These are phyloP conservation scores for Chionodraco myersi DNA, from an alignment of 2,113 vertebrate genomes.

Conservation along the genomic window DNA sequence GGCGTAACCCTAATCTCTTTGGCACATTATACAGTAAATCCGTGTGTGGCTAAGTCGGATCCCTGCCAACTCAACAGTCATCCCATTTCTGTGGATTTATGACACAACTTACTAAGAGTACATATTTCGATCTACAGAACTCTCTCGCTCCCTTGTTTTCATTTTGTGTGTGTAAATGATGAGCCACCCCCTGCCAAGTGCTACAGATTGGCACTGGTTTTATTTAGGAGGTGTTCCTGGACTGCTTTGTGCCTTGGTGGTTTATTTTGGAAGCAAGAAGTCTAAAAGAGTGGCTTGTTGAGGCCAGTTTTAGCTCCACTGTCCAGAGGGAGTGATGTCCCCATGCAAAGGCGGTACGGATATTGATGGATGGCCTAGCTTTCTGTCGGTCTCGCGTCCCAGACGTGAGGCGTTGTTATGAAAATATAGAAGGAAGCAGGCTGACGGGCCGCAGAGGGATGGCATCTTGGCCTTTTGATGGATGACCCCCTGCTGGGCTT, in stretches of 20 bases:
- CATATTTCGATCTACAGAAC: constrained; percentile 43
- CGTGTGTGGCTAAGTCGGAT: constrained; percentile 45
- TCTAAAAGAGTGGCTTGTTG: constrained; percentile 48
- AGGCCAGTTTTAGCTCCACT: constrained; percentile 66
- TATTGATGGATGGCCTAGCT: constrained; percentile 76
- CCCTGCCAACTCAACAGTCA: constrained; percentile 51
- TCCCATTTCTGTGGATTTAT: constrained; percentile 66
- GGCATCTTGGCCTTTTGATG: constrained; percentile 41
- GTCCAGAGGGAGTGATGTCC: constrained; percentile 68
- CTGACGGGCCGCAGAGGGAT: constrained; percentile 41
- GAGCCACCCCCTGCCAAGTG: constrained; percentile 9
- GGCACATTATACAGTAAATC: constrained; percentile 65
- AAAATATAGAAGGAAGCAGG: constrained; percentile 60
- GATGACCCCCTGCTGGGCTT: constrained; percentile 39
- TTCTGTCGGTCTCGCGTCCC: constrained; percentile 62
- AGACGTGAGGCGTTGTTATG: constrained; percentile 62
- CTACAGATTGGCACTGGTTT: constrained; percentile 23
- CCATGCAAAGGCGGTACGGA: constrained; percentile 47
- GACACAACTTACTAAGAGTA: constrained; percentile 35
- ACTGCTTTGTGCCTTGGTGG: constrained; percentile 66
- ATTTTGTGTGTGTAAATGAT: constrained; percentile 43
- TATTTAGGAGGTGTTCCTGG: constrained; percentile 50
- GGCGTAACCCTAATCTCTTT: constrained; percentile 70
- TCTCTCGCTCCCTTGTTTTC: background rate
- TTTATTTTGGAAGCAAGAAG: constrained; percentile 61